Percentiles rank a stretch among this genome's conserved stretches.
phyloP scores from a whole-genome alignment of 2,888 invertebrate genomes.

The Pantelozetes paolii region DNA sequence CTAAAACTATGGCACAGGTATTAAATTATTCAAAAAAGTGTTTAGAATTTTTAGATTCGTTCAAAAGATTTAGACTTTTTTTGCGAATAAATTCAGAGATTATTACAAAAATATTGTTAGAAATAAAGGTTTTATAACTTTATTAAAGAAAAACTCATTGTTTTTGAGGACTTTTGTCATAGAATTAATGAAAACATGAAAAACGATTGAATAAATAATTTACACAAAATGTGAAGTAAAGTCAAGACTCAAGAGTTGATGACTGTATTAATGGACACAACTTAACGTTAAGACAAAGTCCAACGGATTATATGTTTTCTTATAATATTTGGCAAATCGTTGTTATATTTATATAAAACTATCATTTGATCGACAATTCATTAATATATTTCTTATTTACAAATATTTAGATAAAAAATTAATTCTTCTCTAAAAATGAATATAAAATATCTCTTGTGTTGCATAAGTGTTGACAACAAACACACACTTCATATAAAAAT shows the following conservation, averaged over 20 bases:
- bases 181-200: conserved; percentile 16
- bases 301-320: not conserved
- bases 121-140: no score
- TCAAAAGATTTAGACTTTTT: not conserved
- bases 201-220: conserved; percentile 29
- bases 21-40: not conserved
- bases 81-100: not conserved
- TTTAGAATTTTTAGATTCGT: not conserved
- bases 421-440: not conserved
- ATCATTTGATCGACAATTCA: not conserved
- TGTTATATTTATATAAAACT: not conserved
- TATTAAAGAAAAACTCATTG: no score
- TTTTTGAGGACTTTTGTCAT: not conserved
- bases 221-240: conserved; percentile 11
- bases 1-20: conserved; percentile 14
- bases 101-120: not conserved
- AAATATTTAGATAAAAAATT: not conserved
- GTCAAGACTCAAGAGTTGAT: not conserved
- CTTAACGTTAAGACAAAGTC: not conserved
- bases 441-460: not conserved
- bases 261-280: not conserved
- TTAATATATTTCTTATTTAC: conserved; percentile 18
- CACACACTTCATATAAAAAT: conserved; percentile 9
- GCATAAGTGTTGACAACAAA: conserved; percentile 21
- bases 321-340: conserved; percentile 22